These are phyloP conservation scores for Cyclopterus lumpus DNA, from an alignment of 2,797 vertebrate genomes.

Conservation along the genomic window DNA sequence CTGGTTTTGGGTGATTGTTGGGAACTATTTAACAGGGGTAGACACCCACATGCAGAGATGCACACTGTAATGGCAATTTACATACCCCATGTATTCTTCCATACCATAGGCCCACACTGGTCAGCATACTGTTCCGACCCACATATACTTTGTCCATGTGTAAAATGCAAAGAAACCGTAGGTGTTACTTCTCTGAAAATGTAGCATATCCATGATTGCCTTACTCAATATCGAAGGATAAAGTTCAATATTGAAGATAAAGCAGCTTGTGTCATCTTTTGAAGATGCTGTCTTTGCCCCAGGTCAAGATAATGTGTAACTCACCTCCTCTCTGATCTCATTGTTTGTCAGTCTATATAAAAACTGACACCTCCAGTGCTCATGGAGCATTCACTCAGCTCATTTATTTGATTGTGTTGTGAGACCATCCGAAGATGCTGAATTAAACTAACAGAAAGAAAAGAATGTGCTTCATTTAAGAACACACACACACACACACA, in stretches of 20 bases:
- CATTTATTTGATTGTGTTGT: not conserved
- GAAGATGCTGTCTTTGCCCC: not conserved
- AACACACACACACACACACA: too few species aligned
- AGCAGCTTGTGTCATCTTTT: not conserved
- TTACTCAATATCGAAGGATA: not conserved
- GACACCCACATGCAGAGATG: not conserved
- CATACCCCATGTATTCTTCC: not conserved
- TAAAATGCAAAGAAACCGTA: not conserved
- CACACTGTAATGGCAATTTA: not conserved
- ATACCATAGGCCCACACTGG: not conserved
- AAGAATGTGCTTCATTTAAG: not conserved
- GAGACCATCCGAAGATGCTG: not conserved
- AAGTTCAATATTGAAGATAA: not conserved
- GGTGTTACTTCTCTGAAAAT: not conserved
- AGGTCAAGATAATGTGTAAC: not conserved
- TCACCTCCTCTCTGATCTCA: not conserved
- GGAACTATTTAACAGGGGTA: conserved; percentile 30
- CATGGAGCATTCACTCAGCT: not conserved
- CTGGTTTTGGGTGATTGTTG: conserved; percentile 48
- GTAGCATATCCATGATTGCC: not conserved
- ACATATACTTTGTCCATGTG: not conserved
- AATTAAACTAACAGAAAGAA: not conserved
- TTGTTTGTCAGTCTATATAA: not conserved
- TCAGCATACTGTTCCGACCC: not conserved
- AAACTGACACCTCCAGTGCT: not conserved